Conservation (phyloP, 2,888 invertebrate genomes). For the Hanleya hanleyi region DNA sequence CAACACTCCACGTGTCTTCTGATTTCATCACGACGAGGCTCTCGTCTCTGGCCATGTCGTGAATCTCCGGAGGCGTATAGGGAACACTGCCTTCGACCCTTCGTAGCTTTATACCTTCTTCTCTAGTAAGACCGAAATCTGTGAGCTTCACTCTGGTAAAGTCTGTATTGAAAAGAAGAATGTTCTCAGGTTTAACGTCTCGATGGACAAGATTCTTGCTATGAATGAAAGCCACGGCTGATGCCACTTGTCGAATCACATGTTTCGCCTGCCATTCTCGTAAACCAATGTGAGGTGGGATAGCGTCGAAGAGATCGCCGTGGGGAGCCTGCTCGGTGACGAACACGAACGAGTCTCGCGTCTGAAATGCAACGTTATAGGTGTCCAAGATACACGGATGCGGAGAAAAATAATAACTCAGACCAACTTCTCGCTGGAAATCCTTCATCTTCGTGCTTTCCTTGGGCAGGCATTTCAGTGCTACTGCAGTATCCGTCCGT, state of each 20-base stretch:
- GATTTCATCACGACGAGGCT: slow-evolving; percentile 83
- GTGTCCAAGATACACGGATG: slow-evolving; percentile 95
- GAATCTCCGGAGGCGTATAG: slow-evolving; percentile 94
- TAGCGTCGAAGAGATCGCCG: slow-evolving; percentile 88
- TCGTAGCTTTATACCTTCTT: slow-evolving; percentile 46
- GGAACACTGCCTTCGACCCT: slow-evolving; percentile 79
- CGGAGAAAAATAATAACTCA: slow-evolving; percentile 91
- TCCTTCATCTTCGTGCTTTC: slow-evolving; percentile 81
- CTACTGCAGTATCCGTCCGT: slow-evolving; percentile 92
- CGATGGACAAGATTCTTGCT: slow-evolving; percentile 92
- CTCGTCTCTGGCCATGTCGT: slow-evolving; percentile 74
- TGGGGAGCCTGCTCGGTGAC: slow-evolving; percentile 94
- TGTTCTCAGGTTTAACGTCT: slow-evolving; percentile 94
- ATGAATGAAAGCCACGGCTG: slow-evolving; percentile 95
- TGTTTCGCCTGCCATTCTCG: slow-evolving; percentile 80
- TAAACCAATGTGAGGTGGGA: slow-evolving; percentile 52
- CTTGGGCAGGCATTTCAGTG: slow-evolving; percentile 80
- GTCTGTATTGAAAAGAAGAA: slow-evolving; percentile 92
- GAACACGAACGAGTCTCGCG: slow-evolving; percentile 89
- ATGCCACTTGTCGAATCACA: slow-evolving; percentile 90
- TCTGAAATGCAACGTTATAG: slow-evolving; percentile 95
- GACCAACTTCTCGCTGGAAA: slow-evolving; percentile 95
- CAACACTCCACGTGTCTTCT: slow-evolving; percentile 97
- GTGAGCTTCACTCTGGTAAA: slow-evolving; percentile 93
- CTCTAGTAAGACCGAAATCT: slow-evolving; percentile 92